These are phyloP conservation scores for Mobula hypostoma DNA, from an alignment of 2,113 vertebrate genomes.

Conservation along the genomic window DNA sequence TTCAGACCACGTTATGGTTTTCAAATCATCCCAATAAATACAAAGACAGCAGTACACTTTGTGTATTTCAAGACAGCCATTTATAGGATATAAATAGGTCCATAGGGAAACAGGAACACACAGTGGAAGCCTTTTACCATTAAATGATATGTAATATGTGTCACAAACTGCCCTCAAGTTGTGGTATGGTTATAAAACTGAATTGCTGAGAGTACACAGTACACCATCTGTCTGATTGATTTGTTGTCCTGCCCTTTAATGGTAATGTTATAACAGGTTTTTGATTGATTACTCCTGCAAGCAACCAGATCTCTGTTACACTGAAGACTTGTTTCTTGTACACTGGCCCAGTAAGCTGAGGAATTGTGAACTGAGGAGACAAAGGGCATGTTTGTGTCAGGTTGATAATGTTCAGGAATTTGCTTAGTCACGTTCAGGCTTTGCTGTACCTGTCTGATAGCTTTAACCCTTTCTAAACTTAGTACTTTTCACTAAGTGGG, in stretches of 20 bases:
- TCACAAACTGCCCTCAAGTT: slow-evolving; percentile 31
- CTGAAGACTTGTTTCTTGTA: slow-evolving; percentile 33
- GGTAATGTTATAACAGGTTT: slow-evolving; percentile 36
- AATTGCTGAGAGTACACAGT: slow-evolving; percentile 20
- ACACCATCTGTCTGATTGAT: slow-evolving; percentile 28
- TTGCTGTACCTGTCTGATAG: slow-evolving; percentile 28
- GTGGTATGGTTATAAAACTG: slow-evolving; percentile 22
- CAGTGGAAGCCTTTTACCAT: slow-evolving; percentile 29
- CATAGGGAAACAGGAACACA: slow-evolving; percentile 18
- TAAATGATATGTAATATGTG: slow-evolving; percentile 37
- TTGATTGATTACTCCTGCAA: slow-evolving; percentile 36
- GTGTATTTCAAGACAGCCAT: slow-evolving; percentile 27
- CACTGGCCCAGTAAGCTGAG: slow-evolving; percentile 26
- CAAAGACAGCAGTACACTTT: slow-evolving; percentile 14
- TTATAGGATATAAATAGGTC: slow-evolving; percentile 28
- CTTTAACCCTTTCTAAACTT: not conserved
- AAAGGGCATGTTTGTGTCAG: slow-evolving; percentile 11
- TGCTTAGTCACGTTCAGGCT: slow-evolving; percentile 21
- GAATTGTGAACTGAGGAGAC: slow-evolving; percentile 30
- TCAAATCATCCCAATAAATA: not conserved
- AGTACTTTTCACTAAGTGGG: not conserved
- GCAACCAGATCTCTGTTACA: slow-evolving; percentile 29
- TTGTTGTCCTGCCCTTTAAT: slow-evolving; percentile 35
- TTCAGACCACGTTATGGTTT: not conserved
- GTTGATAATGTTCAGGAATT: slow-evolving; percentile 30